Evolutionary conservation across 1,140 invertebrate species (phyloP).

Genomic region (Lineus longissimus): DNA sequence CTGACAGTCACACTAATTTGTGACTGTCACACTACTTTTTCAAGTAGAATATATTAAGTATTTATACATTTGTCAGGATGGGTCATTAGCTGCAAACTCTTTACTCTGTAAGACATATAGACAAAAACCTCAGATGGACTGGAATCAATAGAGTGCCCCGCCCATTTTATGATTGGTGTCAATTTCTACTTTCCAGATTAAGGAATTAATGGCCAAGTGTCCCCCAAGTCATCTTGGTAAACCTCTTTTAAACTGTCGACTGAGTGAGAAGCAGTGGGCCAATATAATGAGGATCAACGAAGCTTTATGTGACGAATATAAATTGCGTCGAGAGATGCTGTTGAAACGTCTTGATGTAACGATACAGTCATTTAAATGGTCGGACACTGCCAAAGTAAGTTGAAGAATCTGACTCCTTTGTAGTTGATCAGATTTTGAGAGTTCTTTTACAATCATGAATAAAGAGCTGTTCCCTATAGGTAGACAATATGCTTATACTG

Average conservation of each 20-base stretch:
- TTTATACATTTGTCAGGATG: too few species aligned
- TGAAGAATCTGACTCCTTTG: not conserved
- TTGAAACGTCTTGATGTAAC: constrained; percentile 89
- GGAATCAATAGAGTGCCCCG: too few species aligned
- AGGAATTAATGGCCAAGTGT: constrained; percentile 65
- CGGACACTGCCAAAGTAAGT: constrained; percentile 62
- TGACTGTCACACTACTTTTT: too few species aligned
- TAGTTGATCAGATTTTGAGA: not conserved
- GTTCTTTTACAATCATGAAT: too few species aligned
- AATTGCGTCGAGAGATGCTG: constrained; percentile 78
- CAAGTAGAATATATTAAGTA: too few species aligned
- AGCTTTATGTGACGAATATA: constrained; percentile 76
- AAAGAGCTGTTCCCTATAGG: too few species aligned
- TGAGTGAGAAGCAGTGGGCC: constrained; percentile 80
- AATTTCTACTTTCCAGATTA: constrained; percentile 54
- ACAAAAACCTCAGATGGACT: too few species aligned
- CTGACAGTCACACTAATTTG: too few species aligned
- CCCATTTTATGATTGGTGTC: too few species aligned
- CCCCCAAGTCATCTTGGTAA: constrained; percentile 65
- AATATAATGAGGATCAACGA: constrained; percentile 65
- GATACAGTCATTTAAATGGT: constrained; percentile 90
- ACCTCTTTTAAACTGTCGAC: constrained; percentile 69
- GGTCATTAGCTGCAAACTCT: too few species aligned
- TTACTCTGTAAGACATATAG: too few species aligned
- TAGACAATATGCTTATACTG: too few species aligned